Evolutionary conservation across 2,113 vertebrate genomes (phyloP).

Genomic region (Glaucidium brasilianum): DNA sequence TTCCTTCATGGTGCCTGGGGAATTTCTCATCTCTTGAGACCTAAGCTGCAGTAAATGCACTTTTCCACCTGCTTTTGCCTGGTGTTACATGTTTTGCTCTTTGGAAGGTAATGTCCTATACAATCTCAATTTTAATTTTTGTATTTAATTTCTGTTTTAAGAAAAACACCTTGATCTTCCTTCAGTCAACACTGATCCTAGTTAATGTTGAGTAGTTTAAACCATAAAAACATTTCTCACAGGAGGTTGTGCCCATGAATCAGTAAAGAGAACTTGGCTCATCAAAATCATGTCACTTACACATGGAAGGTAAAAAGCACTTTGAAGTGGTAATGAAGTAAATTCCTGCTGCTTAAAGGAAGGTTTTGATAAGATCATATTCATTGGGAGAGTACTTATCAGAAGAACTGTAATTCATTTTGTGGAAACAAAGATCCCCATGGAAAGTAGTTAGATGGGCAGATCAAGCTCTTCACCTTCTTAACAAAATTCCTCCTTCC

Average conservation of each 20-base stretch:
- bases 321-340: conserved; percentile 71
- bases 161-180: not conserved
- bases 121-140: not conserved
- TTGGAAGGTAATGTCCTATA: not conserved
- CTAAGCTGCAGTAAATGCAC: not conserved
- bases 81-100: not conserved
- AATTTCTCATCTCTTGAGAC: not conserved
- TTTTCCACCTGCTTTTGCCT: not conserved
- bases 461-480: not conserved
- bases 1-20: not conserved
- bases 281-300: conserved; percentile 30
- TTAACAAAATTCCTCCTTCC: not conserved
- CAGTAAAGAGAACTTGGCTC: not conserved
- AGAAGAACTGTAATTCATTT: conserved; percentile 43
- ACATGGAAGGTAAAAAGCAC: conserved; percentile 43
- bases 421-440: conserved; percentile 11
- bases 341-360: conserved; percentile 67
- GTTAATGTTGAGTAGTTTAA: not conserved
- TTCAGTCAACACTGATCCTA: not conserved
- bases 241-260: not conserved
- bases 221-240: not conserved
- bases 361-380: conserved; percentile 70
- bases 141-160: not conserved
- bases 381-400: conserved; percentile 54
- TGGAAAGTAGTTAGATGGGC: not conserved